Percentiles rank a stretch among this genome's conserved stretches.
Evolutionary conservation across 2,888 invertebrate species (phyloP).

Genomic region (Siphonodentalium dalli): DNA sequence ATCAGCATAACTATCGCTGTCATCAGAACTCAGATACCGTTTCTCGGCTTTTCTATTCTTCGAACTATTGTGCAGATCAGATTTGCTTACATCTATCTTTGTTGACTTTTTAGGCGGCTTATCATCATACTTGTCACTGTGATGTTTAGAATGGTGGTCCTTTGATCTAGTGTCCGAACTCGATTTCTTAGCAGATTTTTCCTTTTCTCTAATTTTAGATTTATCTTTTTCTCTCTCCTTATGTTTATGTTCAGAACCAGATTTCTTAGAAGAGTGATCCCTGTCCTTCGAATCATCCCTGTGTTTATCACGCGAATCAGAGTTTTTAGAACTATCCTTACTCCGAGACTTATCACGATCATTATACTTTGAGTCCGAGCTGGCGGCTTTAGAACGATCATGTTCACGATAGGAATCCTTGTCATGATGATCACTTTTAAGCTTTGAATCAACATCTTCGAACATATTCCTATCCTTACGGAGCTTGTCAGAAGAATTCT

Average conservation of each 20-base stretch:
- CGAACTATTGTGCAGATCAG: background rate
- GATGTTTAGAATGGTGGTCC: no score
- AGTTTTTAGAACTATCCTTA: no score
- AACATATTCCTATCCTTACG: background rate
- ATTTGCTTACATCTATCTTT: slow-evolving; percentile 4
- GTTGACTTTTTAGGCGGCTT: background rate
- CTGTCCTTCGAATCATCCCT: background rate
- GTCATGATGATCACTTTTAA: background rate
- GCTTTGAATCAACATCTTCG: background rate
- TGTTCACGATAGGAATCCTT: no score
- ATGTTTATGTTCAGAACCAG: slow-evolving; percentile 5
- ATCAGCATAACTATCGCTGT: no score
- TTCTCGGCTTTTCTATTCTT: background rate
- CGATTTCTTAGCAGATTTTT: slow-evolving; percentile 5
- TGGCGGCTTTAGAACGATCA: no score
- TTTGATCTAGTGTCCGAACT: no score
- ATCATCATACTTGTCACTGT: no score
- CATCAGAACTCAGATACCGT: no score
- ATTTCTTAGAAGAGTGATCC: slow-evolving; percentile 3
- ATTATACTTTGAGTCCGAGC: no score
- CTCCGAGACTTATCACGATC: no score
- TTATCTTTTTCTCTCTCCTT: background rate
- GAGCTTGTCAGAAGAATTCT: background rate
- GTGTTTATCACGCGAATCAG: slow-evolving; percentile 5
- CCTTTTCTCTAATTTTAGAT: slow-evolving; percentile 2